Percentiles rank a stretch among this genome's conserved stretches.
These are phyloP conservation scores for Haliclystus octoradiatus DNA, from an alignment of 30 jellyfish, hydroid and myxozoan species.

Conservation along the genomic window DNA sequence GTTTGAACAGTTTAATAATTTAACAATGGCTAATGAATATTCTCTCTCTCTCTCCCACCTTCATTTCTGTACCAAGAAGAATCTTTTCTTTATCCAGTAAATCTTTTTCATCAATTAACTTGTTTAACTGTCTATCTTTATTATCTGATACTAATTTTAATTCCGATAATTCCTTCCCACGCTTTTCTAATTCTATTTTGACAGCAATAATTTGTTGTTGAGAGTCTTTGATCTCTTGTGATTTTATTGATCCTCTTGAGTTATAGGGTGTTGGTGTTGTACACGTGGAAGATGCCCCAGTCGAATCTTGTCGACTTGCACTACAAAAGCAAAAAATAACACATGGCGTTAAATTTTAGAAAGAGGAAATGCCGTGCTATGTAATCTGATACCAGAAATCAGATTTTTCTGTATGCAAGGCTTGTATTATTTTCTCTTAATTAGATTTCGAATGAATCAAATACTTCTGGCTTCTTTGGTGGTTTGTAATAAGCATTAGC, in stretches of 20 bases:
- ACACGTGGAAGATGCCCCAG: slow-evolving; percentile 37
- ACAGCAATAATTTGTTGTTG: slow-evolving; percentile 40
- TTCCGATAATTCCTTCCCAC: slow-evolving; percentile 54
- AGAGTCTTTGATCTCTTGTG: slow-evolving; percentile 62
- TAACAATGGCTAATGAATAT: too few relatives aligned
- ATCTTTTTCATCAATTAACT: slow-evolving; percentile 65
- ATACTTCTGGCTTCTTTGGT: too few relatives aligned
- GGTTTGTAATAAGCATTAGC: too few relatives aligned
- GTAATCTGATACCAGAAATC: too few relatives aligned
- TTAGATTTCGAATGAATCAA: too few relatives aligned
- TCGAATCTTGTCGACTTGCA: slow-evolving; percentile 41
- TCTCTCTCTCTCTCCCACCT: too few relatives aligned
- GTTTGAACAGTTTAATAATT: too few relatives aligned
- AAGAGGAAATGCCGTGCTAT: too few relatives aligned
- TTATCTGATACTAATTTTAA: slow-evolving; percentile 37
- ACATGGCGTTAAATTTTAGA: too few relatives aligned
- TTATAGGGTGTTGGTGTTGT: slow-evolving; percentile 29
- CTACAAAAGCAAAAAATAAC: background rate
- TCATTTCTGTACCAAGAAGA: slow-evolving; percentile 71
- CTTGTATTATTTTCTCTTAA: too few relatives aligned
- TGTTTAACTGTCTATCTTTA: slow-evolving; percentile 29
- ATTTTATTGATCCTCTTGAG: slow-evolving; percentile 38
- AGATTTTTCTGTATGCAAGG: too few relatives aligned
- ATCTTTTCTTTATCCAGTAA: slow-evolving; percentile 74
- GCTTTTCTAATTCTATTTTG: slow-evolving; percentile 57